Percentiles rank a stretch among this genome's conserved stretches.
Evolutionary conservation across 1,140 invertebrate genomes (phyloP).

Genomic region (Centruroides vittatus): DNA sequence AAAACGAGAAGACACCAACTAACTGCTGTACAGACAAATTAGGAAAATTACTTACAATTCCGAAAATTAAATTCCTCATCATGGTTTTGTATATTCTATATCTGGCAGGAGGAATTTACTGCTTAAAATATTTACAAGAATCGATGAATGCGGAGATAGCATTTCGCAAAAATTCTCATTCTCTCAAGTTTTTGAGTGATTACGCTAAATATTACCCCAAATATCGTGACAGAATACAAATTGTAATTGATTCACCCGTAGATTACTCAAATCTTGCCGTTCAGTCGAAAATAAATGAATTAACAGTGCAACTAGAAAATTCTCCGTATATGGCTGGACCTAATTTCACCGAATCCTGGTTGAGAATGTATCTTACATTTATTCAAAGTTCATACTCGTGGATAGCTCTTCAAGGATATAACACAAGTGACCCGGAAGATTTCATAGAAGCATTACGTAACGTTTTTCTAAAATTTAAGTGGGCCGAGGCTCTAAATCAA

Average conservation of each 20-base stretch:
- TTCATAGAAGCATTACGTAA: constrained; percentile 57
- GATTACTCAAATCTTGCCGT: constrained; percentile 67
- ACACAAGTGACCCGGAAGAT: constrained; percentile 39
- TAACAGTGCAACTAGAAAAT: constrained; percentile 62
- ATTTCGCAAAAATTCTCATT: too few species aligned
- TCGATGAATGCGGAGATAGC: too few species aligned
- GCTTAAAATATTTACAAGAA: too few species aligned
- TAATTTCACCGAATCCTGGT: constrained; percentile 78
- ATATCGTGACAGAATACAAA: constrained; percentile 77
- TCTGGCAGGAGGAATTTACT: too few species aligned
- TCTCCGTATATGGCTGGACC: constrained; percentile 54
- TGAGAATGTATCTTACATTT: constrained; percentile 66
- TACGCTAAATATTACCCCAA: constrained; percentile 68
- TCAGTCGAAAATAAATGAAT: constrained; percentile 58
- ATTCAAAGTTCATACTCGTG: constrained; percentile 34
- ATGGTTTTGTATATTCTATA: too few species aligned
- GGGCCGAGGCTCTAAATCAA: constrained; percentile 47
- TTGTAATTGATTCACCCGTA: constrained; percentile 62
- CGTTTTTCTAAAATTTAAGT: constrained; percentile 20
- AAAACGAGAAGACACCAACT: too few species aligned
- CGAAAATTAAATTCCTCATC: too few species aligned
- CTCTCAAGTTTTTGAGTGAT: too few species aligned
- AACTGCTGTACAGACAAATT: too few species aligned
- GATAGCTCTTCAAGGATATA: constrained; percentile 55
- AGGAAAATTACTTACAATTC: too few species aligned